Evolutionary conservation across 1,140 invertebrate genomes (phyloP), one percentile per base, ranked within the genome.

Genomic region (Anadara kagoshimensis): DNA sequence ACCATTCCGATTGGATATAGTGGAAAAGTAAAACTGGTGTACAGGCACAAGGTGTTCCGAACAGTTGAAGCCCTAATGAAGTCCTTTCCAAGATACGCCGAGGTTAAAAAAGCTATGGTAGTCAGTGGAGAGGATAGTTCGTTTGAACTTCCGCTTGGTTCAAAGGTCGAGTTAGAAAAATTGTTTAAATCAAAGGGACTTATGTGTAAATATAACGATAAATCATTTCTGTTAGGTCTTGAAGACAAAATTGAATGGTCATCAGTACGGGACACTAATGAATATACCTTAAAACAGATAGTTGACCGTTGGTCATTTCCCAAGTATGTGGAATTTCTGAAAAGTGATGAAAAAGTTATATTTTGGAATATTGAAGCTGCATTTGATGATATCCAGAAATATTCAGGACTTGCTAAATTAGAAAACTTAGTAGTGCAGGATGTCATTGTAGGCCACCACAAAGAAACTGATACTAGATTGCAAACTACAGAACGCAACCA

Each of bases 1-100:
- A 54, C 57, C 16, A 72, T 72, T n/a, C 69, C 69, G 18, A 20
- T 72, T 1, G 61, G 69, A 12, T 72, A 72, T 47, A 64, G 47
- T 29, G 69, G 69, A 11, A 65, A 63, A 47, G 22, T 72, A 14
- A 64, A 57, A 36, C 53, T 72, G 16, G 41, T 59, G 41, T 16
- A 14, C 47, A 14, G 41, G 56, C 18, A 29, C 43, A 8, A 47
- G 45, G 16, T 16, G 16, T 64, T n/a, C 29, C 22, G 26, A n/a
- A 64, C 18, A 45, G 54, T 72, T 26, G 8, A 45, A 29, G 69
- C 64, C 44, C 29, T 72, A 18, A 18, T 72, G 16, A 57, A n/a
- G 26, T n/a, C 18, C n/a, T 72, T 72, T 20, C 69, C 69, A 0
- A 36, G 57, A n/a, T 72, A 51, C 24, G 69, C 58, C 5, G 57